Evolutionary conservation across 2,113 vertebrate genomes (phyloP).

Genomic region (Bambusicola thoracicus): DNA sequence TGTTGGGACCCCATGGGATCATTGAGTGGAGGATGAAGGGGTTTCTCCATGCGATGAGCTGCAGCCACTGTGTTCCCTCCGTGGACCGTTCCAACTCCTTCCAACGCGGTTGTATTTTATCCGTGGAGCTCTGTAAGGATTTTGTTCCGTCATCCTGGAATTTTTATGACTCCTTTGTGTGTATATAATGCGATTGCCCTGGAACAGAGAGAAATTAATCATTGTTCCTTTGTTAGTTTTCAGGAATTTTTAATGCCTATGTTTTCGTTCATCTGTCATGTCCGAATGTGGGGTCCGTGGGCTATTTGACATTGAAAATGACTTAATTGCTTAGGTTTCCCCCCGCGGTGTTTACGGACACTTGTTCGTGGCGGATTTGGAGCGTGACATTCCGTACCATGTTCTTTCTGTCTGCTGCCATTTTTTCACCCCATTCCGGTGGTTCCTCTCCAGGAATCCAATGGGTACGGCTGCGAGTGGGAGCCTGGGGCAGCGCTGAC

Average conservation of each 20-base stretch:
- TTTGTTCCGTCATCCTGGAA: slow-evolving; percentile 65
- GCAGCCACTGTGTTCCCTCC: neutral
- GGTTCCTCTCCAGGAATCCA: fast-evolving
- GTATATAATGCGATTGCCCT: slow-evolving; percentile 56
- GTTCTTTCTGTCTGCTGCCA: neutral
- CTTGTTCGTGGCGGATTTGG: neutral
- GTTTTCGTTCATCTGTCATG: slow-evolving; percentile 49
- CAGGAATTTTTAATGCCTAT: slow-evolving; percentile 50
- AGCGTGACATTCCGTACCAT: fast-evolving
- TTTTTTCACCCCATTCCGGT: neutral
- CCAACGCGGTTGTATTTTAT: slow-evolving; percentile 51
- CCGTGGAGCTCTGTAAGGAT: slow-evolving; percentile 38
- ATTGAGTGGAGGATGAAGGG: neutral
- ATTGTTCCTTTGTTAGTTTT: slow-evolving; percentile 34
- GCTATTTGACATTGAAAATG: slow-evolving; percentile 30
- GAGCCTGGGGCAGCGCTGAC: neutral
- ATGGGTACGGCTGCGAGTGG: neutral
- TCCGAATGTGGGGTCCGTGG: slow-evolving; percentile 28
- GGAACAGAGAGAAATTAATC: slow-evolving; percentile 65
- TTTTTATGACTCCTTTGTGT: slow-evolving; percentile 74
- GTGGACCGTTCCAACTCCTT: neutral
- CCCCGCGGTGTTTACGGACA: neutral
- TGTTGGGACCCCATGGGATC: fast-evolving
- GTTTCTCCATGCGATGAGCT: fast-evolving
- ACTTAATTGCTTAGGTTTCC: slow-evolving; percentile 45